phyloP scores from a whole-genome alignment of 2,888 invertebrate genomes.

The Amphimallon solstitiale region DNA sequence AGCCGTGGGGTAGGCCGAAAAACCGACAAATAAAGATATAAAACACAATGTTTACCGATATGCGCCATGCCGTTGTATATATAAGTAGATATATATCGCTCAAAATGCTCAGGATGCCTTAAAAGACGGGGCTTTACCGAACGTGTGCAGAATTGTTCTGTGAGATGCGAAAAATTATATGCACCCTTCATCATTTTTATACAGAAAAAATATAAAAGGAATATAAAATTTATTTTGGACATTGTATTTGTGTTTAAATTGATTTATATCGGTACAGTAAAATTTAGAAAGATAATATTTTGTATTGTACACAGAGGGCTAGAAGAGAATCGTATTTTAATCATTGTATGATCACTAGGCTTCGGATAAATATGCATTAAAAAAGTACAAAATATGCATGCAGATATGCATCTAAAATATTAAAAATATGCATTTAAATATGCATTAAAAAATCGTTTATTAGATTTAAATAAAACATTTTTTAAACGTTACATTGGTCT shows the following conservation, averaged over 20 bases:
- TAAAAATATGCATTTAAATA: no score
- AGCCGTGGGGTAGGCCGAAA: neutral
- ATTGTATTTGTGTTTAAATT: neutral
- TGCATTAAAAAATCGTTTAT: no score
- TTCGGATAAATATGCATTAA: no score
- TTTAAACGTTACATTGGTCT: no score
- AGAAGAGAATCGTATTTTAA: no score
- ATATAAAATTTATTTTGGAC: neutral
- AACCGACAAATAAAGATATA: constrained; percentile 30
- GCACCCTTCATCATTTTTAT: constrained; percentile 1
- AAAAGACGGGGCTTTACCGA: constrained; percentile 19
- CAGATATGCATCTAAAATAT: no score
- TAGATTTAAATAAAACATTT: no score
- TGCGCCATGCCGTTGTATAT: neutral
- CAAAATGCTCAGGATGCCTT: constrained; percentile 16
- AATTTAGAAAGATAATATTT: neutral
- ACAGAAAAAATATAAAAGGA: neutral
- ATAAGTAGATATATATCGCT: constrained; percentile 4
- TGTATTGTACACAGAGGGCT: no score
- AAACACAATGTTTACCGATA: constrained; percentile 20
- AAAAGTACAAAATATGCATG: no score
- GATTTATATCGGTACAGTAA: neutral
- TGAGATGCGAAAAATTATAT: constrained; percentile 24
- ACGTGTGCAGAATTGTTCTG: constrained; percentile 23
- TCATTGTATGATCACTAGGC: no score